phyloP scores from a whole-genome alignment of 1,140 invertebrate species.

The Colletes gigas region DNA sequence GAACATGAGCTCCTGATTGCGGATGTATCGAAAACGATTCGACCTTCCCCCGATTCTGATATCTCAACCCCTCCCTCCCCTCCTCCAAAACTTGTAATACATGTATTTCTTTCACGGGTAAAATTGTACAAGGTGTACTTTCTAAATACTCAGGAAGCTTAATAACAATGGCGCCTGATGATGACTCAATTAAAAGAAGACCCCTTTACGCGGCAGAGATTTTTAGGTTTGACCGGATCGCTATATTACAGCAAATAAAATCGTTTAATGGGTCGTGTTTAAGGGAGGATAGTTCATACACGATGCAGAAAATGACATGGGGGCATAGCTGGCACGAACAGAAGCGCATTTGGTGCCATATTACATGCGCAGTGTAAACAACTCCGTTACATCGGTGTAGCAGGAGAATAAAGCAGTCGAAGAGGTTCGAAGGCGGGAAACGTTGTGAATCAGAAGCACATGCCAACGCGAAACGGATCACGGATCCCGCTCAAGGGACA shows the following conservation, averaged over 20 bases:
- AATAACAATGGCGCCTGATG: no score
- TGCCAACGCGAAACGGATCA: constrained; percentile 68
- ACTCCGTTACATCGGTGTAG: constrained; percentile 81
- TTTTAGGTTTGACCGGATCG: constrained; percentile 27
- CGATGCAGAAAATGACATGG: background rate
- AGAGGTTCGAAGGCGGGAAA: constrained; percentile 79
- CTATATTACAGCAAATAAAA: background rate
- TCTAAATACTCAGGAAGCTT: no score
- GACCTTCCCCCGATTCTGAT: constrained; percentile 45
- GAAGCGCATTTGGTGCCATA: constrained; percentile 68
- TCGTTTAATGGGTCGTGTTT: background rate
- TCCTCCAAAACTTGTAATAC: no score
- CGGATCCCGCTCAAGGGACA: no score
- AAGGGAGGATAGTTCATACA: background rate
- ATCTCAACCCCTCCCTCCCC: background rate
- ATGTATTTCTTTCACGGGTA: no score
- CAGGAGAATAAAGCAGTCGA: constrained; percentile 75
- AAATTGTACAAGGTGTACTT: no score
- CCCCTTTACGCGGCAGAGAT: background rate
- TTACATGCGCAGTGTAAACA: constrained; percentile 83
- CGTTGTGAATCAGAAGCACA: constrained; percentile 77
- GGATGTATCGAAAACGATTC: constrained; percentile 71
- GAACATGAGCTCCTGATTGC: constrained; percentile 66
- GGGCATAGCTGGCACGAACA: background rate
- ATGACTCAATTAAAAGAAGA: background rate